These are phyloP conservation scores for Mastigias papua DNA, from an alignment of 30 jellyfish, hydroid and myxozoan species.

Conservation along the genomic window DNA sequence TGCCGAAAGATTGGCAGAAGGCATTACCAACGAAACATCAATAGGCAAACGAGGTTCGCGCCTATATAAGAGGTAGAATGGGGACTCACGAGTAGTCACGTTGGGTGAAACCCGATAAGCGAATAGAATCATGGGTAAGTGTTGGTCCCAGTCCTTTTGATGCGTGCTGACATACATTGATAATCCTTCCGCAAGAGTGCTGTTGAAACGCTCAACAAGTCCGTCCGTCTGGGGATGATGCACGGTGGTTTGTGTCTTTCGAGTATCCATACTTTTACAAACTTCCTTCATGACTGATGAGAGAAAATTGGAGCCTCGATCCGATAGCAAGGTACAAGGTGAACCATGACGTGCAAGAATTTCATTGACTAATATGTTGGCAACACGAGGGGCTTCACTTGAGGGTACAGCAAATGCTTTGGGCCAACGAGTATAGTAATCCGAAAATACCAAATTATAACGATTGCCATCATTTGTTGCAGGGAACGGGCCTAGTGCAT, in stretches of 20 bases:
- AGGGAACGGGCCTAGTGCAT: conserved; percentile 60
- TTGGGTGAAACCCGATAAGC: conserved; percentile 65
- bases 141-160: conserved; percentile 48
- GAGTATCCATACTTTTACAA: conserved; percentile 10
- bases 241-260: conserved; percentile 29
- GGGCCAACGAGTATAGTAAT: conserved; percentile 47
- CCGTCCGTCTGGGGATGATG: conserved; percentile 67
- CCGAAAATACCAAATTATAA: conserved; percentile 30
- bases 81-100: conserved; percentile 41
- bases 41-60: conserved; percentile 39
- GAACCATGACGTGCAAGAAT: conserved; percentile 42
- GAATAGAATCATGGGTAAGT: conserved; percentile 7
- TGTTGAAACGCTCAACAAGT: conserved; percentile 50
- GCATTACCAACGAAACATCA: conserved; percentile 14
- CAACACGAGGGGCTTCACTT: conserved; percentile 37
- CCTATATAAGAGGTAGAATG: conserved; percentile 39
- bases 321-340: conserved; percentile 51
- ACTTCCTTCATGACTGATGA: conserved; percentile 10
- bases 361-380: conserved; percentile 35
- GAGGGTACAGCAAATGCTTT: conserved; percentile 45
- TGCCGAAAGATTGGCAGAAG: conserved; percentile 2
- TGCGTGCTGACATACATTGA: conserved; percentile 44
- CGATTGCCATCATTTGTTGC: conserved; percentile 35
- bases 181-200: conserved; percentile 35
- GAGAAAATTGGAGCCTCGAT: conserved; percentile 33